phyloP scores from a whole-genome alignment of 2,888 invertebrate genomes.

The Gari tellinella region DNA sequence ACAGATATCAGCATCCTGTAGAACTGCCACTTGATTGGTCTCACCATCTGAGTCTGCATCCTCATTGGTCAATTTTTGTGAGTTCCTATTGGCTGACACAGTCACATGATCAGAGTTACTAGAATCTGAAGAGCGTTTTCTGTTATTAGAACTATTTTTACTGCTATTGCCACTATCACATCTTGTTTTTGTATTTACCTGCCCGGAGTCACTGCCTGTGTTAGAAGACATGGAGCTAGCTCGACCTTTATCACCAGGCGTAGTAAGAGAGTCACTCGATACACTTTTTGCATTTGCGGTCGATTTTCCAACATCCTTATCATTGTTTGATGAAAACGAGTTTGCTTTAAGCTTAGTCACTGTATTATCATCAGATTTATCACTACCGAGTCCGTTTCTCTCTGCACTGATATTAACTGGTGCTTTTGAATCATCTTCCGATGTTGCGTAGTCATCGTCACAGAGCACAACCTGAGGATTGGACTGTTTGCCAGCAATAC shows the following conservation, averaged over 20 bases:
- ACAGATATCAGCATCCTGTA: slow-evolving; percentile 63
- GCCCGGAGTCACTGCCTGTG: slow-evolving; percentile 34
- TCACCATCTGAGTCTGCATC: slow-evolving; percentile 57
- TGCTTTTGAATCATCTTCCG: slow-evolving; percentile 46
- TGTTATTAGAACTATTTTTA: slow-evolving; percentile 10
- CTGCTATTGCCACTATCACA: slow-evolving; percentile 3
- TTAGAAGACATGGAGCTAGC: slow-evolving; percentile 32
- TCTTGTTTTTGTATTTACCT: not conserved
- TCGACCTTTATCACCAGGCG: slow-evolving; percentile 10
- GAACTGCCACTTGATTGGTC: slow-evolving; percentile 45
- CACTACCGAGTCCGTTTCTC: slow-evolving; percentile 36
- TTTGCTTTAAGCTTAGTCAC: slow-evolving; percentile 26
- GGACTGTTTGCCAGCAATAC: slow-evolving; percentile 29
- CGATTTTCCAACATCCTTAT: slow-evolving; percentile 21
- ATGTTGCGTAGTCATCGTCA: slow-evolving; percentile 52
- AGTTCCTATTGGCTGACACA: slow-evolving; percentile 22
- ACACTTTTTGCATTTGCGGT: slow-evolving; percentile 10
- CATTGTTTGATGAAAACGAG: slow-evolving; percentile 37
- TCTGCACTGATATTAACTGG: slow-evolving; percentile 5
- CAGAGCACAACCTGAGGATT: slow-evolving; percentile 42
- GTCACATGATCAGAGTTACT: slow-evolving; percentile 37
- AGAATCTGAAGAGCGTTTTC: slow-evolving; percentile 49
- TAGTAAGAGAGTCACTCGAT: not conserved
- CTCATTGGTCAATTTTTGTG: slow-evolving; percentile 29
- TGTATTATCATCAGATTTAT: slow-evolving; percentile 24